Base-by-base conservation (phyloP, 2,797 vertebrate genomes). In the Sebastes steindachneri region DNA sequence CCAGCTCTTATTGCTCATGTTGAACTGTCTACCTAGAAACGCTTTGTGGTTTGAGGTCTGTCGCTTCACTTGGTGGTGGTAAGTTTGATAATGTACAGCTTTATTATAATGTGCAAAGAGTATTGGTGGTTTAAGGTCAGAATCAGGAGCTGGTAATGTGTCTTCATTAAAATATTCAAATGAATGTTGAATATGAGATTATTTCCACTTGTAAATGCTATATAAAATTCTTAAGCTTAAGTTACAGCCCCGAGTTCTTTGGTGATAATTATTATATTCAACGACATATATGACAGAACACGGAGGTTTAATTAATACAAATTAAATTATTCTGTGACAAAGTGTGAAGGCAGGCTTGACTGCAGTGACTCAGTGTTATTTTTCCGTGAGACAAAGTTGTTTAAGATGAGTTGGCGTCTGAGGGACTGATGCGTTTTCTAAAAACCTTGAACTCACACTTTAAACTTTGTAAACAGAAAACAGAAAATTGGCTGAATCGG, bases 401-500 rank as follows among this genome's bases (percentile, higher is more conserved):
- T 5, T 9, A 67, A 41, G 19, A 37, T 3, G 9, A n/a, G n/a
- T 19, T 25, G 9, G 19, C 14, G 21, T 60, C 26, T 59, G 31
- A 48, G 41, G 23, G 12, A 17, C 12, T 45, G 68, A 72, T 51
- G 9, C n/a, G 59, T n/a, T 10, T 26, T 71, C 9, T 45, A 35
- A 62, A 75, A 78, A 64, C 51, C 33, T 15, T 21, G 26, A 75
- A 73, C 2, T 54, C 33, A 59, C 21, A 60, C 58, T 73, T 45
- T 1, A 51, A 80, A 89, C 62, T 76, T 80, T 67, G n/a, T 15
- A 65, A 58, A 58, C 15, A 70, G 53, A 19, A 55, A 69, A 21
- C 11, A 55, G 41, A 70, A 72, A 89, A 78, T 53, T 74, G 75
- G 29, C 35, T 72, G 82, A 87, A 86, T 86, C 41, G 48, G 35